These are phyloP conservation scores for Rallus limicola DNA, from an alignment of 2,113 vertebrate species.

Conservation along the genomic window DNA sequence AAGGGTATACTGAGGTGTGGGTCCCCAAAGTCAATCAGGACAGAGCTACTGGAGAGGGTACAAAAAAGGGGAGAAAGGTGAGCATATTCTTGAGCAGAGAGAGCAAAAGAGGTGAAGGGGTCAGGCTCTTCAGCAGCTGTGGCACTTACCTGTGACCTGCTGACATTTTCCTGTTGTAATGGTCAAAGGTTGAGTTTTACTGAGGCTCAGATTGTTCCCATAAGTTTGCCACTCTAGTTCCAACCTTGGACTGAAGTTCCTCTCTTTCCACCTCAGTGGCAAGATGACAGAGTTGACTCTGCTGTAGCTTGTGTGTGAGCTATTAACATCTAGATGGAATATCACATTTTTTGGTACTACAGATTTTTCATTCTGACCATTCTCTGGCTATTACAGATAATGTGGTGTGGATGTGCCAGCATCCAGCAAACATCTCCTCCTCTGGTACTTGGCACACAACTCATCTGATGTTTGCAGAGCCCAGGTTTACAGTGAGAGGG, in stretches of 20 bases:
- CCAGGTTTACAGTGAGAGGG: neutral
- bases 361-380: neutral
- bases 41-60: no score
- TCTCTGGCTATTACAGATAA: neutral
- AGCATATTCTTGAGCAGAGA: fast-evolving
- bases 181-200: neutral
- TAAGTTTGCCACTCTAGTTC: neutral
- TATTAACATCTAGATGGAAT: neutral
- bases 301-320: neutral
- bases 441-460: neutral
- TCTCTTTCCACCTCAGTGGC: neutral
- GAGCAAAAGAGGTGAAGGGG: neutral
- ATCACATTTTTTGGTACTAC: neutral
- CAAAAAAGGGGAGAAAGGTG: neutral
- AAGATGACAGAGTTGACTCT: neutral
- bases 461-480: neutral
- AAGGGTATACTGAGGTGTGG: neutral
- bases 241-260: neutral
- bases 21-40: no score
- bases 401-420: neutral
- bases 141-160: neutral
- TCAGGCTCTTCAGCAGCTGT: neutral
- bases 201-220: neutral
- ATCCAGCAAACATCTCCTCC: neutral
- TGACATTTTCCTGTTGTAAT: neutral